Evolutionary conservation across 2,113 vertebrate genomes (phyloP).

Genomic region (Pyxicephalus adspersus): DNA sequence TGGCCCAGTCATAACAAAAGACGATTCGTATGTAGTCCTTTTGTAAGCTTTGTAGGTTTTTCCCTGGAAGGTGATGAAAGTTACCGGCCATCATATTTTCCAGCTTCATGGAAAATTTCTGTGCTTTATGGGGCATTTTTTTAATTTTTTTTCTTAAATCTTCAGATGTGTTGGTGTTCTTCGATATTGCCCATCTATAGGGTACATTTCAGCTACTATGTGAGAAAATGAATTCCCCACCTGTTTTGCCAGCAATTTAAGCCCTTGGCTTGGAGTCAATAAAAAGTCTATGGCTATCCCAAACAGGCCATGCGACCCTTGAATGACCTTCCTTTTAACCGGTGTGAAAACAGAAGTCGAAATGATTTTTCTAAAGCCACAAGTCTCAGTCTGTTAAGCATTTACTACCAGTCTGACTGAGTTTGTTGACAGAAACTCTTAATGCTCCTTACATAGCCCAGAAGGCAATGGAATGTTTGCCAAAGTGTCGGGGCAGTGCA

Average conservation of each 20-base stretch:
- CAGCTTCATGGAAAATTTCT: too few relatives aligned
- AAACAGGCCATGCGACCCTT: slow-evolving; percentile 8
- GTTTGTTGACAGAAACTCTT: too few relatives aligned
- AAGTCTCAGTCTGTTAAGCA: background rate
- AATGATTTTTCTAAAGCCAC: background rate
- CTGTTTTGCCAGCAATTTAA: background rate
- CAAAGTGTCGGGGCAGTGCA: background rate
- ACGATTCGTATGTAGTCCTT: too few relatives aligned
- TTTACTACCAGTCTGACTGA: too few relatives aligned
- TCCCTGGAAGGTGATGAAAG: too few relatives aligned
- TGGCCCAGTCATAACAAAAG: too few relatives aligned
- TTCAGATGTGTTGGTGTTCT: too few relatives aligned
- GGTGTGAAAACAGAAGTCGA: background rate
- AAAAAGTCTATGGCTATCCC: slow-evolving; percentile 24
- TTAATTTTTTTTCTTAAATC: too few relatives aligned
- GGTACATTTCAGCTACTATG: background rate
- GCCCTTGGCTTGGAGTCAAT: background rate
- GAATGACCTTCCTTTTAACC: background rate
- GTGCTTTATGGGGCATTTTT: too few relatives aligned
- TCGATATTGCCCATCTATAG: too few relatives aligned
- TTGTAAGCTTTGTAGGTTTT: too few relatives aligned
- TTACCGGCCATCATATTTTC: too few relatives aligned
- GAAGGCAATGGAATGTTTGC: background rate
- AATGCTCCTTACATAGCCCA: background rate
- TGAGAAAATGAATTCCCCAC: background rate